Evolutionary conservation across 2,888 invertebrate species (phyloP), one percentile per base, ranked within the genome.

Genomic region (Drosophila mayaguana): DNA sequence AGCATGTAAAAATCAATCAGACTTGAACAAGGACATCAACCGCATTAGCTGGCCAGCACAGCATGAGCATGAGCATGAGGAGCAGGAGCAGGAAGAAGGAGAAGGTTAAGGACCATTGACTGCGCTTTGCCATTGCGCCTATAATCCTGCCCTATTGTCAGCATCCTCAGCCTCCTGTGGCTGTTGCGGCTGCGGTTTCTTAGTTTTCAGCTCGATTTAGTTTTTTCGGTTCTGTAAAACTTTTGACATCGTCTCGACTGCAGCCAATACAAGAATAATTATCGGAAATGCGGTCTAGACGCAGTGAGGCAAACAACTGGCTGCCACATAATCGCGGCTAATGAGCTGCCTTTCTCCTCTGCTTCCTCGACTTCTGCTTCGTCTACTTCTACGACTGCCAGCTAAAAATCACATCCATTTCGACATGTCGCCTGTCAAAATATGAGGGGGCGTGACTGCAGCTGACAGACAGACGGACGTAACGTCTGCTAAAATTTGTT

Each of bases 211-310:
- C 77, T 67, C 79, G 68, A 83, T 75, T 86, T 86, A 76, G 83
- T 81, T 89, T 67, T 50, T 34, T 20, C 18, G 68, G 53, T 53
- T 38, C 43, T 38, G 46, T 43, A 45, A 75, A 86, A 80, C 79
- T 88, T 80, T 78, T 79, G 77, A 75, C 66, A 67, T 65, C 72
- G 69, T 55, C 72, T 72, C 59, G 48, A 36, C 65, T 68, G 48
- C 63, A 63, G 86, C 75, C 83, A 83, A 81, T 90, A 81, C 83
- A 90, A 76, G 75, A 79, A 73, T 81, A 87, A 88, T 87, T 90
- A 87, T 90, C 79, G 89, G 75, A 87, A 86, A 86, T 87, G 89
- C 72, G 89, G 89, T 88, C 88, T 79, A 83, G 90, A 88, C 83
- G 56, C 40, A 65, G 46, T 28, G 6, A 55, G n/a, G 50, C 42